phyloP scores from a whole-genome alignment of 2,113 vertebrate species.

The Urocitellus parryii region DNA sequence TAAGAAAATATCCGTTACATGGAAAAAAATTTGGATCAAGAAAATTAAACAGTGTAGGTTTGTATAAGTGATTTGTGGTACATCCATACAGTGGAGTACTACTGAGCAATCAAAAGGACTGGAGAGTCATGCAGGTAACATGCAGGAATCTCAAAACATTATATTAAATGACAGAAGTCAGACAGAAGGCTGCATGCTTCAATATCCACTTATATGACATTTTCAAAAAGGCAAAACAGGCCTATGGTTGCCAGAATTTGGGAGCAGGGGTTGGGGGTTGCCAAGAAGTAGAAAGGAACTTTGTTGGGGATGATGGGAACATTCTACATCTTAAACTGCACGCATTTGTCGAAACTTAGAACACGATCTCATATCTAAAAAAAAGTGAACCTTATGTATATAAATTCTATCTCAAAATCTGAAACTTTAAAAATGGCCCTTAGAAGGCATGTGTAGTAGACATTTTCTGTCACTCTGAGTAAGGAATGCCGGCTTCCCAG shows the following conservation, averaged over 20 bases:
- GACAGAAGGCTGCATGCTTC: not conserved
- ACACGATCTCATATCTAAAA: not conserved
- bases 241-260: not conserved
- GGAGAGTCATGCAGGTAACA: not conserved
- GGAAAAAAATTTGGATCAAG: constrained; percentile 11
- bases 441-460: not conserved
- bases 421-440: not conserved
- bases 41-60: not conserved
- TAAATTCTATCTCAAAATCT: not conserved
- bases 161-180: not conserved
- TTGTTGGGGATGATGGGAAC: not conserved
- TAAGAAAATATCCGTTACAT: not conserved
- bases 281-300: not conserved
- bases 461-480: not conserved
- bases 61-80: not conserved
- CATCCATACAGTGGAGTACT: not conserved
- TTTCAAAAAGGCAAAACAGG: not conserved
- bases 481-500: not conserved
- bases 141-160: not conserved
- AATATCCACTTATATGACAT: not conserved
- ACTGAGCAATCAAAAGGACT: not conserved
- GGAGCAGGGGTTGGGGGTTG: not conserved
- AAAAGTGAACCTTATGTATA: not conserved
- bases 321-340: not conserved
- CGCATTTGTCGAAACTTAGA: not conserved